Percentiles rank a stretch among this genome's conserved stretches.
These are phyloP conservation scores for Tragelaphus imberbis DNA, from an alignment of 2,113 vertebrate genomes.

Conservation along the genomic window DNA sequence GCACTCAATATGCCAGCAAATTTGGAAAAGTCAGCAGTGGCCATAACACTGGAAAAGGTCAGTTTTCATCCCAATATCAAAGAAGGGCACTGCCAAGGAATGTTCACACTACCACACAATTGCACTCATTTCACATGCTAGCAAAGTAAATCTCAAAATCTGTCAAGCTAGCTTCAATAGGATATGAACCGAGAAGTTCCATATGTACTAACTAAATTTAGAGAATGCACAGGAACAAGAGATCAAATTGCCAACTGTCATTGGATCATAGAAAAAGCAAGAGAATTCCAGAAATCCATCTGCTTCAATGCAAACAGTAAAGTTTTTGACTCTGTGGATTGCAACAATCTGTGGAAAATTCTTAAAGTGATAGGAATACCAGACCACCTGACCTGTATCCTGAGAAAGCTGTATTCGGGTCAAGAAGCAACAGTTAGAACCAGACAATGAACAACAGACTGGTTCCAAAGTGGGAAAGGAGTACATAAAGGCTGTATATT, in stretches of 20 bases:
- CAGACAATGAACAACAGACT: neutral
- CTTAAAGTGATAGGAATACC: neutral
- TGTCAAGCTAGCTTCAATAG: neutral
- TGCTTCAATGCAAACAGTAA: neutral
- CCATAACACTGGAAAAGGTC: neutral
- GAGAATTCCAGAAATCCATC: neutral
- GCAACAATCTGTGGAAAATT: neutral
- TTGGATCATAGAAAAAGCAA: neutral
- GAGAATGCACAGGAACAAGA: neutral
- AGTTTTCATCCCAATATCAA: neutral
- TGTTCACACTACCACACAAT: neutral
- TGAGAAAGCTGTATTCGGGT: neutral
- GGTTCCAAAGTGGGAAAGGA: neutral
- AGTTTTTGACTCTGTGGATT: neutral
- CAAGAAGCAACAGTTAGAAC: neutral
- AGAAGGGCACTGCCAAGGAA: neutral
- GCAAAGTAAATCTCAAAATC: neutral
- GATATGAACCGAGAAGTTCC: neutral
- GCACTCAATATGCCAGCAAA: neutral
- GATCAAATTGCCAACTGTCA: neutral
- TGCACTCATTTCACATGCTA: neutral
- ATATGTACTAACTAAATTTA: neutral
- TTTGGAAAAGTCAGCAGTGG: neutral
- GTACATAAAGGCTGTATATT: neutral
- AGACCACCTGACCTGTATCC: neutral